Evolutionary conservation across 2,113 vertebrate species (phyloP), one percentile per base, ranked within the genome.

Genomic region (Labeo rohita): DNA sequence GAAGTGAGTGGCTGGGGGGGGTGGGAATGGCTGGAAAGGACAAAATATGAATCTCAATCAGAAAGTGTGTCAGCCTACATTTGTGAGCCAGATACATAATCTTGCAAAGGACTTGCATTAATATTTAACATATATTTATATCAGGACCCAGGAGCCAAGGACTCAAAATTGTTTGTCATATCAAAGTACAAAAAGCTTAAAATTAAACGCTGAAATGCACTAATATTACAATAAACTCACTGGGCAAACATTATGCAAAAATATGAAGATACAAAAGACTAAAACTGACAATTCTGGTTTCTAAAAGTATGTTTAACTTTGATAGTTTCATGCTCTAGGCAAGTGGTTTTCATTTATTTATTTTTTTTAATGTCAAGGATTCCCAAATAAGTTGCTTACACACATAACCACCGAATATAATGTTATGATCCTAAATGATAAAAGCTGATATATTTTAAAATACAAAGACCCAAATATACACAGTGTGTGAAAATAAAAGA

Each of bases 31-130:
- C 21, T 52, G 23, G 34, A 56, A 45, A 39, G 50, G 52, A 56
- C 76, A 78, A 13, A 59, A 78, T 78, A 39, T 39, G 50, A 78
- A 75, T 75, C 73, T 75, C 73, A 75, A 75, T 50, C 45, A 50
- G 45, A 39, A 78, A 28, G n/a, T 76, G 49, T 34, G 23, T 50
- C n/a, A 52, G 74, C 47, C 39, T 36, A 73, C n/a, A 12, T 36
- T 54, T 28, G 49, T 54, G 68, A 16, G 36, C 15, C 36, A 72
- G 39, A 23, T 23, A 23, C n/a, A 63, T 23, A 23, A 63, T 63
- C n/a, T 45, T 21, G 68, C 39, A 72, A 45, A 45, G 3, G 23
- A 11, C n/a, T 63, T 72, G 2, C 39, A 45, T 72, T 72, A 45
- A 11, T 72, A 45, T 21, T 72, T 72, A 45, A 72, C 18, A n/a